Conservation (phyloP, 2,888 invertebrate genomes). For the Zhuqinia jingwanae region DNA sequence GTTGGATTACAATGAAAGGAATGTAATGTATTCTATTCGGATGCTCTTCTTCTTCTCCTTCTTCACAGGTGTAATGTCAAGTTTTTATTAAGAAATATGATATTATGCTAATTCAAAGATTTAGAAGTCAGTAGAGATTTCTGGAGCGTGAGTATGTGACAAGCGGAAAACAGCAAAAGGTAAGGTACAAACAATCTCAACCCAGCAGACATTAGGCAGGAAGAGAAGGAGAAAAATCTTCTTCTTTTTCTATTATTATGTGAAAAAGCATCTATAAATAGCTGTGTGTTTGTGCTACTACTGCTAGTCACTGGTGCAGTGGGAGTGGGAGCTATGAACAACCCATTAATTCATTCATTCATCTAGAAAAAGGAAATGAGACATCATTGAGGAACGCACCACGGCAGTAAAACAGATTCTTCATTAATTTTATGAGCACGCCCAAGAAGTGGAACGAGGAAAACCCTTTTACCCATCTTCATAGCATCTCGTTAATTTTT, state of each 20-base stretch:
- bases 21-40: not conserved
- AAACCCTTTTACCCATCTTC: not conserved
- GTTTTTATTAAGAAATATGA: constrained; percentile 71
- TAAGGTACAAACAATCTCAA: not conserved
- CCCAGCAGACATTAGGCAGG: too few species aligned
- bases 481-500: constrained; percentile 50
- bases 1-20: constrained; percentile 50
- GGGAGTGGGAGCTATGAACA: not conserved
- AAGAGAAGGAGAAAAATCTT: not conserved
- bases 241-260: constrained; percentile 22
- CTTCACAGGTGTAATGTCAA: constrained; percentile 53
- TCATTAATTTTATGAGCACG: constrained; percentile 24
- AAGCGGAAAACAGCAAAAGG: too few species aligned
- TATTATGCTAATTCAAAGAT: constrained; percentile 69
- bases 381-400: constrained; percentile 16
- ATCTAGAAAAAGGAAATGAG: constrained; percentile 27
- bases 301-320: too few species aligned
- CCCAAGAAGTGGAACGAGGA: constrained; percentile 3
- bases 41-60: constrained; percentile 3
- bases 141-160: not conserved
- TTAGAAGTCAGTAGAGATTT: constrained; percentile 54
- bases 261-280: not conserved
- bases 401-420: not conserved
- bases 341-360: constrained; percentile 6
- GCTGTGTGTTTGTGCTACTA: too few species aligned